phyloP scores from a whole-genome alignment of 2,797 vertebrate genomes.

The Balearica regulorum region DNA sequence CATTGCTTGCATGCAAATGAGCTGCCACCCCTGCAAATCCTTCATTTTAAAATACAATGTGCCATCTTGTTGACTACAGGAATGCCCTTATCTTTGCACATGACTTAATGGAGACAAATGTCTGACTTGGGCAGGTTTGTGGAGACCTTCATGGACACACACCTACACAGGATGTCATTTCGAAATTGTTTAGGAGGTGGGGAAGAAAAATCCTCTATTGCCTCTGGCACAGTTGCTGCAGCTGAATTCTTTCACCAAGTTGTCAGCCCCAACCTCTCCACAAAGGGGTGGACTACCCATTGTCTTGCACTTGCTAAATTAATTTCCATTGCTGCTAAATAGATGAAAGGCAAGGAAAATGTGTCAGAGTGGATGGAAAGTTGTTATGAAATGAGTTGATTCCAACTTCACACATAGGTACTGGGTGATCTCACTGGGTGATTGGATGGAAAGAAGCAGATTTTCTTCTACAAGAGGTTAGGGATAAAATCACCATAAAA shows the following conservation, averaged over 20 bases:
- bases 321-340: background rate
- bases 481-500: background rate
- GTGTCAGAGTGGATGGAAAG: background rate
- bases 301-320: background rate
- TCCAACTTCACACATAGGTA: background rate
- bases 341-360: background rate
- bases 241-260: background rate
- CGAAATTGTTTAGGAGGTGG: background rate
- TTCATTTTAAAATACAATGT: slow-evolving; percentile 43
- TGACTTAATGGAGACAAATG: slow-evolving; percentile 71
- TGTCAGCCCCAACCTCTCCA: background rate
- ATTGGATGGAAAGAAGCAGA: background rate
- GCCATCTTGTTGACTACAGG: slow-evolving; percentile 33
- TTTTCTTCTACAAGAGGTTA: background rate
- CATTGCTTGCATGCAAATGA: slow-evolving; percentile 72
- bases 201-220: background rate
- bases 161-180: background rate
- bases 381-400: background rate
- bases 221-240: background rate
- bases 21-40: slow-evolving; percentile 53
- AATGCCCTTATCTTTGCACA: slow-evolving; percentile 61
- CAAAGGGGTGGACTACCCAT: background rate
- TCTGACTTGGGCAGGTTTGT: slow-evolving; percentile 15
- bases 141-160: slow-evolving; percentile 9
- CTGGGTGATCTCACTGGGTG: background rate